Percentiles rank a stretch among this genome's conserved stretches.
These are phyloP conservation scores for Drosophila dives DNA, from an alignment of 2,888 invertebrate species.

Conservation along the genomic window DNA sequence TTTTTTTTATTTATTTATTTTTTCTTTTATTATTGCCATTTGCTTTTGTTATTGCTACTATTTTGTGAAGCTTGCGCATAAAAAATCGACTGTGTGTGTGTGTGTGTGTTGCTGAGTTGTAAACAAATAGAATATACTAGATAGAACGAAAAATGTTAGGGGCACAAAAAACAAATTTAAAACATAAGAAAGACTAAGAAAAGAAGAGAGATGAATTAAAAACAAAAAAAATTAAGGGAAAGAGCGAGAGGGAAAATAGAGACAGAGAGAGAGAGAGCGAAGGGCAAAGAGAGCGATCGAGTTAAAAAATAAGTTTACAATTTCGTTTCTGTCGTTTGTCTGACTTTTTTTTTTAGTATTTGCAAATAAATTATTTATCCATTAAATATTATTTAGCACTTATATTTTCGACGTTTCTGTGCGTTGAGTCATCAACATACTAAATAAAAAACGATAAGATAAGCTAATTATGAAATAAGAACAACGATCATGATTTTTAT, in stretches of 20 bases:
- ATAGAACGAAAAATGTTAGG: slow-evolving; percentile 34
- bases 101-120: slow-evolving; percentile 20
- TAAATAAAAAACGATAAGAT: too few relatives aligned
- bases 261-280: not conserved
- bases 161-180: too few relatives aligned
- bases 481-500: not conserved
- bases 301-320: slow-evolving; percentile 6
- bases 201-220: too few relatives aligned
- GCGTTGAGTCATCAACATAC: slow-evolving; percentile 30
- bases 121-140: slow-evolving; percentile 44
- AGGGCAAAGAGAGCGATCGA: not conserved
- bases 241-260: too few relatives aligned
- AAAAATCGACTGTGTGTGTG: slow-evolving; percentile 4
- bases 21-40: slow-evolving; percentile 44
- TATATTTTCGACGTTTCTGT: slow-evolving; percentile 36
- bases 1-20: slow-evolving; percentile 19
- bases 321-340: slow-evolving; percentile 9
- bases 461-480: too few relatives aligned
- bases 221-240: too few relatives aligned
- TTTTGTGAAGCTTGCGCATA: slow-evolving; percentile 53
- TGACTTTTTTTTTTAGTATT: slow-evolving; percentile 10
- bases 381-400: slow-evolving; percentile 43
- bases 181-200: too few relatives aligned
- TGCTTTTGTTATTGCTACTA: slow-evolving; percentile 48
- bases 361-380: slow-evolving; percentile 37